Base-by-base conservation (phyloP, 1,140 invertebrate genomes). In the Anadara kagoshimensis region DNA sequence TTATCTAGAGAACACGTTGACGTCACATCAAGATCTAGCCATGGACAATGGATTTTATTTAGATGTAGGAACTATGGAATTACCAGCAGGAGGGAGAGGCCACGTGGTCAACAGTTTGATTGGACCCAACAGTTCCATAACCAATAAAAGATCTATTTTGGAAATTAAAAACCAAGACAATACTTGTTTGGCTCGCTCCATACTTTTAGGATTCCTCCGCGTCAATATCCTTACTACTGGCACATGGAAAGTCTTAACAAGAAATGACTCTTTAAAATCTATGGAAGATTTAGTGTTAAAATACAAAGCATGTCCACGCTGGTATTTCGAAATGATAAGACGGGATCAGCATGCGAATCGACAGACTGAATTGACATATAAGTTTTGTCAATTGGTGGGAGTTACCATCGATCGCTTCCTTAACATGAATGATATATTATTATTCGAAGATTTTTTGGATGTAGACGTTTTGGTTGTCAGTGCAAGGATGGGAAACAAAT, bases 401-500 rank as follows among this genome's bases (percentile, higher is more conserved):
- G 16, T 70, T 5, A 8, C 20, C 14, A 56, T 18, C 1, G 43
- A 71, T 41, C 36, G 29, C 41, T 24, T 62, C 14, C 43, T 71
- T 22, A 47, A 51, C 0, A 47, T 63, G 7, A 24, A n/a, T 41
- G 49, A 63, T 8, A 71, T 71, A 10, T 16, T 18, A 1, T 22
- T 18, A 45, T 36, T 71, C 10, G 69, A 65, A 18, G 69, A 71
- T 7, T 57, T 53, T 11, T 53, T 71, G n/a, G 43, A 71, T 20
- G 44, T 71, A 14, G 64, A 71, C 18, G 45, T 71, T 47, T 56
- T 54, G n/a, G 69, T 71, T 11, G 51, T 71, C 5, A 57, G 49
- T 29, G 49, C 62, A 11, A 63, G 36, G 56, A 24, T 71, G 12
- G 22, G 22, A 4, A 71, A 71, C 69, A 64, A 57, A 5, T 71